Evolutionary conservation across 2,888 invertebrate genomes (phyloP).

Genomic region (Nesidiocoris tenuis): DNA sequence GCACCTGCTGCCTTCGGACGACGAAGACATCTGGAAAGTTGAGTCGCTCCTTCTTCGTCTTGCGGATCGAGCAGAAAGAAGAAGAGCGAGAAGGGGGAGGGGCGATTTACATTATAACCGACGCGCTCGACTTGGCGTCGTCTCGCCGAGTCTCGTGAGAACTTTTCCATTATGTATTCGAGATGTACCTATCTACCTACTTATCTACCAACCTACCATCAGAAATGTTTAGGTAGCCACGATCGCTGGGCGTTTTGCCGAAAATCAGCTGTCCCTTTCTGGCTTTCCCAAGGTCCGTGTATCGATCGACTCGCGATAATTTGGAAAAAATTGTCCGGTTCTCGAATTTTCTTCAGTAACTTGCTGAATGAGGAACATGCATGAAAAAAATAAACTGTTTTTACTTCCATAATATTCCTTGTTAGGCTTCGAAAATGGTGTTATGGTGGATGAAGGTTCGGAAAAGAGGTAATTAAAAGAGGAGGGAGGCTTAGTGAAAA

Average conservation of each 20-base stretch:
- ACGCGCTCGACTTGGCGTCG: background rate
- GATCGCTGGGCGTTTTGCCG: background rate
- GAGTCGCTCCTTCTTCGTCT: background rate
- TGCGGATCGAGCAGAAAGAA: background rate
- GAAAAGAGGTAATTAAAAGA: no score
- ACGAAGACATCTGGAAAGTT: background rate
- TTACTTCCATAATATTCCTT: no score
- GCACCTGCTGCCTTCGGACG: background rate
- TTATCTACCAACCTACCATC: background rate
- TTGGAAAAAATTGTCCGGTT: no score
- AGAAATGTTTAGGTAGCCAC: background rate
- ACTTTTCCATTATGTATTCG: background rate
- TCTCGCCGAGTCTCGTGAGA: background rate
- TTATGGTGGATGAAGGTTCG: no score
- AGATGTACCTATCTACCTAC: no score
- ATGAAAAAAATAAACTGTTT: no score
- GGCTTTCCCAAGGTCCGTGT: no score
- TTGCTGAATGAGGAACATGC: no score
- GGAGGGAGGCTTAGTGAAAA: no score
- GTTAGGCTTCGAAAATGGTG: no score
- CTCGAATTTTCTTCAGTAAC: no score
- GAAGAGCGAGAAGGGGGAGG: background rate
- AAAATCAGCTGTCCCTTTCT: background rate
- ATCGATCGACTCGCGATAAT: no score
- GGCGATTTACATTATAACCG: background rate